Evolutionary conservation across 2,797 vertebrate species (phyloP), one percentile per base, ranked within the genome.

Genomic region (Pygocentrus nattereri): DNA sequence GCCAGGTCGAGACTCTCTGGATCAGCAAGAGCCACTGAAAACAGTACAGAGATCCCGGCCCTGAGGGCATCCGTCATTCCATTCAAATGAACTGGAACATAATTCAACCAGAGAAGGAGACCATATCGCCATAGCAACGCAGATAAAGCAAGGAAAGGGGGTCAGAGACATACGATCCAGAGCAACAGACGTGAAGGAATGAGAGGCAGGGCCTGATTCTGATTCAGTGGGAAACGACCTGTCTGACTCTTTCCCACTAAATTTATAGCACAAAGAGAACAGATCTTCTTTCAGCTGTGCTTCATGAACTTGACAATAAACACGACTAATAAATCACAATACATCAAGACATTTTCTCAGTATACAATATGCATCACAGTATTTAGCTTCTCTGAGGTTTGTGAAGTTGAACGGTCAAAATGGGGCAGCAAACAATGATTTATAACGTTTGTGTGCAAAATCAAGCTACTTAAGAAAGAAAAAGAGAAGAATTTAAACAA

Each of bases 71-170:
- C 68, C 59, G 73, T 70, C 62, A 44, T 47, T 58, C 62, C 54
- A 34, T 70, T 18, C 4, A 30, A 70, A 70, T 59, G 31, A 50
- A 62, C 64, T 54, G 31, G 41, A 68, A 59, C 73, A 69, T 21
- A 52, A 65, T 13, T 82, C 67, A 5, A 70, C 44, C 12, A 50
- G 68, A 50, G n/a, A 25, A 69, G 31, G 23, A 59, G 38, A 52
- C 16, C 23, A 59, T 5, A 74, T 78, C 52, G 25, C 75, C 69
- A 82, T 72, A 74, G 81, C 71, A 78, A 79, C 76, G 59, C 50
- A n/a, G 27, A 68, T 6, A 58, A 62, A 68, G n/a, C 12, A 7
- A 15, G 2, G 5, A 16, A 78, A 78, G 2, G 30, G 30, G 75
- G 69, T 30, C 13, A 11, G 21, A 23, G 56, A 78, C 67, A 30